Conservation (phyloP, 2,888 invertebrate species). For the Periphyllus acericola region DNA sequence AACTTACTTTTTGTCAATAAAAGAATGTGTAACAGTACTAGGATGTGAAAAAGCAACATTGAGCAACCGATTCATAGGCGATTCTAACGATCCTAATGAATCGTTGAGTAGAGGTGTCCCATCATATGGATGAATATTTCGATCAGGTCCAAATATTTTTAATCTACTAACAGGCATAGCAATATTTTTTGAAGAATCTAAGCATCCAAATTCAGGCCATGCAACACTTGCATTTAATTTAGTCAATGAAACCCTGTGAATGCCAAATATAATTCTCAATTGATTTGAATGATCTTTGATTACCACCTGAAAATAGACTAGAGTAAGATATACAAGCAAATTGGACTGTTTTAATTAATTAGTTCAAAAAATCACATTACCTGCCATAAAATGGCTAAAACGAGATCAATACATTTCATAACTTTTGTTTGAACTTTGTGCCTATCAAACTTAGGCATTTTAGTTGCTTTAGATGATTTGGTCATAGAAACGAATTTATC, state of each 20-base stretch:
- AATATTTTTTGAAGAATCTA: slow-evolving; percentile 44
- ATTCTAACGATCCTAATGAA: slow-evolving; percentile 46
- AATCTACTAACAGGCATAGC: slow-evolving; percentile 33
- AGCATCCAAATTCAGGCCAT: slow-evolving; percentile 41
- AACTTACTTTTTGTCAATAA: slow-evolving; percentile 51
- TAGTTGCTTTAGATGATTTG: slow-evolving; percentile 40
- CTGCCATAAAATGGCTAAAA: slow-evolving; percentile 57
- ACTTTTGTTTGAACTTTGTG: slow-evolving; percentile 49
- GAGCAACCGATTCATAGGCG: slow-evolving; percentile 58
- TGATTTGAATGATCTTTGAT: slow-evolving; percentile 58
- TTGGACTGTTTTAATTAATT: background rate
- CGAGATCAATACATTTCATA: slow-evolving; percentile 54
- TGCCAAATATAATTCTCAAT: slow-evolving; percentile 51
- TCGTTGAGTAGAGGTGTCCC: slow-evolving; percentile 47
- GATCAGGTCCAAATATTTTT: slow-evolving; percentile 61
- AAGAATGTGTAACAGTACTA: slow-evolving; percentile 51
- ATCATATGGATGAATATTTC: slow-evolving; percentile 59
- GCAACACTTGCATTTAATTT: slow-evolving; percentile 57
- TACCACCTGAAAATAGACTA: slow-evolving; percentile 28
- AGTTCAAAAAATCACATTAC: slow-evolving; percentile 34
- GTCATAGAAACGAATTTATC: slow-evolving; percentile 53
- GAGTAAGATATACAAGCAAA: background rate
- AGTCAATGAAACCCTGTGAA: slow-evolving; percentile 55
- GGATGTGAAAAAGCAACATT: slow-evolving; percentile 55
- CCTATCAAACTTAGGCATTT: slow-evolving; percentile 53